Conservation (phyloP, 2,797 vertebrate genomes). For the Amblyraja radiata region DNA sequence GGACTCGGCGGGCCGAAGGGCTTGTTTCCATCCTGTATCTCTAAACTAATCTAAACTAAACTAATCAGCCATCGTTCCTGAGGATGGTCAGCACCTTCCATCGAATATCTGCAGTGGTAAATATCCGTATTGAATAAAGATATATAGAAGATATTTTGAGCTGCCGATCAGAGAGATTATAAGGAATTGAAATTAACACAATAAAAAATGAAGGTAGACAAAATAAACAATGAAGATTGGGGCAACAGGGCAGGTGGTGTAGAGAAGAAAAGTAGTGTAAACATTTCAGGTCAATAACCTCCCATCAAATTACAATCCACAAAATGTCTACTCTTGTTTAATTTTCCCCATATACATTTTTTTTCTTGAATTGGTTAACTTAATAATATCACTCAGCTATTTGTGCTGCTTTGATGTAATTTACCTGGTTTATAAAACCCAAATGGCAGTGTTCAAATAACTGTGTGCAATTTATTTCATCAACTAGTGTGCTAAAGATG, state of each 20-base stretch:
- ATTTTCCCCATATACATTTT: not conserved
- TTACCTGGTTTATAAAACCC: not conserved
- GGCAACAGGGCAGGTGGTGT: too few species aligned
- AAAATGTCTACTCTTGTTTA: not conserved
- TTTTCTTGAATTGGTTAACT: not conserved
- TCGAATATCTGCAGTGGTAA: not conserved
- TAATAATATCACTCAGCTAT: not conserved
- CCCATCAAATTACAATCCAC: not conserved
- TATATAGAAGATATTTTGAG: not conserved
- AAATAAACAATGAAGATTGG: too few species aligned
- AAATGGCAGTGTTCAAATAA: constrained; percentile 11
- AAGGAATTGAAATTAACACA: not conserved
- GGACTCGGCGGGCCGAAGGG: too few species aligned
- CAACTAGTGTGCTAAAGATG: not conserved
- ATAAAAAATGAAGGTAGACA: too few species aligned
- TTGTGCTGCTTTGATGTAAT: not conserved
- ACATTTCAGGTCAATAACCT: too few species aligned
- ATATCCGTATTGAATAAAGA: not conserved
- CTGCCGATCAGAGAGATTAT: not conserved
- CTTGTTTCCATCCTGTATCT: too few species aligned
- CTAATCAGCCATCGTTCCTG: not conserved
- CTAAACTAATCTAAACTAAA: too few species aligned
- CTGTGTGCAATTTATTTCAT: not conserved
- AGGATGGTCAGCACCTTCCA: not conserved
- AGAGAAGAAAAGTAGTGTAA: too few species aligned